Base-by-base conservation (phyloP, 2,797 vertebrate genomes). In the Avahi laniger region DNA sequence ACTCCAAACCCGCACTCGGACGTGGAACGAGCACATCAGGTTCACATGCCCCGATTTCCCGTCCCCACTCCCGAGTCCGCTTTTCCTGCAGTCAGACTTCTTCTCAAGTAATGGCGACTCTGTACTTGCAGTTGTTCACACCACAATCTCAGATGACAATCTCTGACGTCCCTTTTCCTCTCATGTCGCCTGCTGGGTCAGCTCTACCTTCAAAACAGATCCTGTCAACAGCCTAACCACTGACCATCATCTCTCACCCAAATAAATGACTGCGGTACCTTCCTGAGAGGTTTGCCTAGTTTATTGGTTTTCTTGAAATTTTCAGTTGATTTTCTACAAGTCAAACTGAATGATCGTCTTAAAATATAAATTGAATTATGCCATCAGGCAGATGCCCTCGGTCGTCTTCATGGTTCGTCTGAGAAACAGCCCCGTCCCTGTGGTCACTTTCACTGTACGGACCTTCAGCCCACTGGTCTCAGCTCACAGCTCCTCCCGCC, bases 401-500 rank as follows among this genome's bases (percentile, higher is more conserved):
- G 41, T 8, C n/a, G 20, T 11, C 28, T 48, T n/a, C 38, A 57
- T 14, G 48, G 30, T 59, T 33, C 4, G 2, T 15, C 4, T 52
- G 8, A 24, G 30, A 24, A 17, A 61, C 2, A 90, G 22, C 0
- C 11, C 6, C 12, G 5, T 57, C 26, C 15, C 30, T 70, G 35
- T 2, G 11, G 15, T 17, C 30, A 63, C 22, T 35, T 46, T 17
- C 4, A 11, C 14, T 9, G 20, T 13, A 24, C 0, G 3, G 9
- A n/a, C n/a, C 7, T 20, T 20, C 12, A 38, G 24, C 26, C 54
- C 11, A 22, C 14, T 48, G 28, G 0, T 7, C 5, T 13, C 3
- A 33, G 30, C n/a, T 41, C 18, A 7, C 6, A 10, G 30, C 4
- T 30, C 24, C 24, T 38, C 2, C 65, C 22, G 1, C 4, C 22